Conservation (phyloP, 2,888 invertebrate species). For the Drosophila lutescens region DNA sequence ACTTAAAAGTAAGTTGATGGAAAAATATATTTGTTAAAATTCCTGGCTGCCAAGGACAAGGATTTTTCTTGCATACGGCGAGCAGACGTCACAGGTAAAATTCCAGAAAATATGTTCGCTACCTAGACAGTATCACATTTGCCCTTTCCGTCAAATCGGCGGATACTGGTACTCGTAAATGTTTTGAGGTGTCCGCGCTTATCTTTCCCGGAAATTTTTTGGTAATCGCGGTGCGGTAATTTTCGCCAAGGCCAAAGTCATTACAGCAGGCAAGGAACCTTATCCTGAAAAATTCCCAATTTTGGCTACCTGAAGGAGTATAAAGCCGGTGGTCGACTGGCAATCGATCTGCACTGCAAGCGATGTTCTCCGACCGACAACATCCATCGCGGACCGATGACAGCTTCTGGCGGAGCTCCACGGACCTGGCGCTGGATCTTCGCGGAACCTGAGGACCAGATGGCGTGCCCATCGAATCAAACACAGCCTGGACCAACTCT, state of each 20-base stretch:
- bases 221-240: slow-evolving; percentile 25
- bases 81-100: not conserved
- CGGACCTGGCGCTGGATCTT: not conserved
- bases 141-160: not conserved
- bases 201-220: slow-evolving; percentile 22
- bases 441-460: not conserved
- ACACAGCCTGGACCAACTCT: slow-evolving; percentile 4
- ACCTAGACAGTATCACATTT: slow-evolving; percentile 6
- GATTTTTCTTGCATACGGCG: not conserved
- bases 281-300: not conserved
- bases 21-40: too few species aligned
- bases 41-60: too few species aligned
- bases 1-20: too few species aligned
- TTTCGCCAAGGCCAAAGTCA: slow-evolving; percentile 48
- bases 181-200: slow-evolving; percentile 6
- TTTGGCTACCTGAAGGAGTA: slow-evolving; percentile 55
- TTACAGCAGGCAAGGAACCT: slow-evolving; percentile 27
- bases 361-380: slow-evolving; percentile 47
- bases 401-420: slow-evolving; percentile 13
- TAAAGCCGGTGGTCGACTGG: slow-evolving; percentile 38
- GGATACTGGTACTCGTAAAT: slow-evolving; percentile 2
- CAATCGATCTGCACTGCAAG: slow-evolving; percentile 64
- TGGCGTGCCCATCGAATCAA: slow-evolving; percentile 1
- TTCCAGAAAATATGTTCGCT: not conserved
- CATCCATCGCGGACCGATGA: slow-evolving; percentile 31